phyloP scores from a whole-genome alignment of 2,888 invertebrate species.

The Lochmaea crataegi region DNA sequence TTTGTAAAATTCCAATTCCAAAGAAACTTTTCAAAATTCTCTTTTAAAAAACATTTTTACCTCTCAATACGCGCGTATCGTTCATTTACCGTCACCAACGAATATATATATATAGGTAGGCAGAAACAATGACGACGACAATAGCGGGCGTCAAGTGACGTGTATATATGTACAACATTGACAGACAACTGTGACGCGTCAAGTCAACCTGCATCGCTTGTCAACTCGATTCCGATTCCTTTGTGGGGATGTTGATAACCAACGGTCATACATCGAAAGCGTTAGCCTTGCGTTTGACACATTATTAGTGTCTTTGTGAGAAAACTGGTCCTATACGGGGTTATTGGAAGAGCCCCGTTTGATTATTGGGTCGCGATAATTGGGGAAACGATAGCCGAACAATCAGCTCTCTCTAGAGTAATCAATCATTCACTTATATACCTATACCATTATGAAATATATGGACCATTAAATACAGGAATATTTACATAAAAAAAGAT shows the following conservation, averaged over 20 bases:
- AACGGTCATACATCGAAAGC: constrained; percentile 58
- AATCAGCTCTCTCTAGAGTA: constrained; percentile 16
- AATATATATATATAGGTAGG: constrained; percentile 29
- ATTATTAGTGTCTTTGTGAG: constrained; percentile 51
- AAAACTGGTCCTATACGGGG: constrained; percentile 29
- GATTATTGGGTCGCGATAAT: constrained; percentile 34
- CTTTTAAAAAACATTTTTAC: background rate
- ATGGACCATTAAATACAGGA: background rate
- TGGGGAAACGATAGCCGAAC: constrained; percentile 33
- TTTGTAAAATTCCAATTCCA: constrained; percentile 34
- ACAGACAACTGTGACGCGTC: constrained; percentile 60
- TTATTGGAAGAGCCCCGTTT: constrained; percentile 33
- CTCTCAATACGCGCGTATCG: background rate
- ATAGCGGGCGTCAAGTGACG: constrained; percentile 60
- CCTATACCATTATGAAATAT: too few species aligned
- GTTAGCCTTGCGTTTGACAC: constrained; percentile 59
- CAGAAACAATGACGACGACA: constrained; percentile 55
- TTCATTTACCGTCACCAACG: constrained; percentile 1
- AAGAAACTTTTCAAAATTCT: background rate
- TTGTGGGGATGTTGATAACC: constrained; percentile 58
- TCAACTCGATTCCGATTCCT: constrained; percentile 56
- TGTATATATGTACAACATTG: constrained; percentile 54
- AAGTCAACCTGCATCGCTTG: constrained; percentile 58
- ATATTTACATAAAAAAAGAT: constrained; percentile 3
- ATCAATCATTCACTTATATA: constrained; percentile 23